These are phyloP conservation scores for Coreius guichenoti DNA, from an alignment of 2,797 vertebrate genomes.

Conservation along the genomic window DNA sequence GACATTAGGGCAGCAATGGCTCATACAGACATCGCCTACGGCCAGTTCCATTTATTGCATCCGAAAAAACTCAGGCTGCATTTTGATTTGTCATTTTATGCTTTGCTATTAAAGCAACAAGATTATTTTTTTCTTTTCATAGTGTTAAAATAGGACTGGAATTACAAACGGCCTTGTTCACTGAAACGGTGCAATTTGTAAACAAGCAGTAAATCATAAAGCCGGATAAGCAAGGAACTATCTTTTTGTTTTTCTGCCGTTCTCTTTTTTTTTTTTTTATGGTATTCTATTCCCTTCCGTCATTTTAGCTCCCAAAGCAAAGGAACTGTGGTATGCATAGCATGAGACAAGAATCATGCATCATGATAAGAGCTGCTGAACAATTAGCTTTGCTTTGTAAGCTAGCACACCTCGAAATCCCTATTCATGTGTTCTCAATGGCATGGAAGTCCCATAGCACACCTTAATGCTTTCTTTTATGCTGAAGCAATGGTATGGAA, in stretches of 20 bases:
- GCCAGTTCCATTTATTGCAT: slow-evolving; percentile 46
- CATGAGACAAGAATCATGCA: slow-evolving; percentile 29
- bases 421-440: slow-evolving; percentile 50
- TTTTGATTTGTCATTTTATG: slow-evolving; percentile 41
- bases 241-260: slow-evolving; percentile 6
- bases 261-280: neutral
- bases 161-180: slow-evolving; percentile 35
- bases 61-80: slow-evolving; percentile 46
- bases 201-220: slow-evolving; percentile 33
- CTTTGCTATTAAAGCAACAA: slow-evolving; percentile 6
- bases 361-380: slow-evolving; percentile 65
- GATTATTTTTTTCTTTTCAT: neutral
- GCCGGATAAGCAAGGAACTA: slow-evolving; percentile 33
- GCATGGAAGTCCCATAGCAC: slow-evolving; percentile 47
- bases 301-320: slow-evolving; percentile 44
- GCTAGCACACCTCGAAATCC: slow-evolving; percentile 55
- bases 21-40: slow-evolving; percentile 62
- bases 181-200: slow-evolving; percentile 33
- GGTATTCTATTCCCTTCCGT: slow-evolving; percentile 42
- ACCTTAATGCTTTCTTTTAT: slow-evolving; percentile 69
- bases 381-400: slow-evolving; percentile 66
- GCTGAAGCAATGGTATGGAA: slow-evolving; percentile 73
- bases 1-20: slow-evolving; percentile 31
- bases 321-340: slow-evolving; percentile 55
- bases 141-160: slow-evolving; percentile 1